Base-by-base conservation (phyloP, 23 tunicate genomes). In the Clavelina lepadiformis region DNA sequence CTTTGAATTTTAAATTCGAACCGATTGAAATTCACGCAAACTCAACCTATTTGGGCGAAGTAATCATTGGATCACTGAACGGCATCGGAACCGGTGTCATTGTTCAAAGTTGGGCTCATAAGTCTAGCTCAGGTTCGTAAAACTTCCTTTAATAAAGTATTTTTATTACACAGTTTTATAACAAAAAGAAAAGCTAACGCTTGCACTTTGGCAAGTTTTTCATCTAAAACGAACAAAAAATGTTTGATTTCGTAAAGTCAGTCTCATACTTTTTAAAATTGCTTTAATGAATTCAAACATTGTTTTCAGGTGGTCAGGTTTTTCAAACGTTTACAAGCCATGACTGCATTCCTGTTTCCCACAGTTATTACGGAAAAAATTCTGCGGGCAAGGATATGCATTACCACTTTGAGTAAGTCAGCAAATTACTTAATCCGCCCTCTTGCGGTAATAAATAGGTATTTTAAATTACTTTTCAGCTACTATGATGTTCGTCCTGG, bases 31-130 rank as follows among this genome's bases (percentile, higher is more conserved):
- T 78, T 32, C 73, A 31, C 27, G 69, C 75, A 5, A 58, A 58
- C 51, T 78, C 84, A 4, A 78, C 84, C 50, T 68, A 5, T 24
- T 21, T 32, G 19, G 84, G 75, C 24, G 36, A 68, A 23, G 35
- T 47, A 23, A 68, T 49, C 2, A 28, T 78, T 33, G 84, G 84
- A 6, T 33, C 75, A 2, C 51, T 68, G 4, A 31, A n/a, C 35
- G 50, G 45, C 1, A 68, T 69, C 2, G 75, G 50, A 28, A 34
- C 61, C 4, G 84, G 84, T 21, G 75, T 78, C 35, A 20, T 57
- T 4, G 61, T 46, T 31, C 84, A 78, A 68, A 41, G n/a, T 23
- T 78, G 84, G 84, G 15, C 6, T 7, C 82, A 66, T 45, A 18
- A 37, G 28, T 13, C 33, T 36, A 37, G 56, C 31, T 3, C 3